Conservation (phyloP, 2,113 vertebrate genomes). For the Rhynchopsitta pachyrhyncha region DNA sequence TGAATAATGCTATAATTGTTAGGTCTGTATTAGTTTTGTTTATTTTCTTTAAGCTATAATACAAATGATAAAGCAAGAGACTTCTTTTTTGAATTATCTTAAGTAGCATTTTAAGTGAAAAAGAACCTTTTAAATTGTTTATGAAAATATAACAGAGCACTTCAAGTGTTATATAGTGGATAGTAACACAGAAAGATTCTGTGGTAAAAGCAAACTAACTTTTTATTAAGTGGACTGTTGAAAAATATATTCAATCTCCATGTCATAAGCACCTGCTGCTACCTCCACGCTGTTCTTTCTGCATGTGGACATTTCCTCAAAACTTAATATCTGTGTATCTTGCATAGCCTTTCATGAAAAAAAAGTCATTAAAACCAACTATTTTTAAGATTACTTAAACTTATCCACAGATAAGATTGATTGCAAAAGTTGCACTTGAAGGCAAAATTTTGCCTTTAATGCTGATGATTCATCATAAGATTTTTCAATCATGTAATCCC, state of each 20-base stretch:
- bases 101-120: constrained; percentile 11
- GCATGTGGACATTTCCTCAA: neutral
- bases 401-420: neutral
- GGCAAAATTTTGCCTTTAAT: neutral
- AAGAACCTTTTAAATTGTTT: neutral
- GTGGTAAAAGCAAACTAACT: neutral
- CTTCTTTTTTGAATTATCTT: neutral
- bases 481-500: neutral
- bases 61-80: neutral
- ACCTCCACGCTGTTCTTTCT: neutral
- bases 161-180: neutral
- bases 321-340: neutral
- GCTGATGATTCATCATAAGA: neutral
- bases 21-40: neutral
- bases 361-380: neutral
- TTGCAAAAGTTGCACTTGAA: neutral
- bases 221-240: neutral
- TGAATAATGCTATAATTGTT: neutral
- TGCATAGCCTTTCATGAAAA: neutral
- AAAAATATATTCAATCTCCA: neutral
- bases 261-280: neutral
- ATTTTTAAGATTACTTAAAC: neutral
- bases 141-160: neutral
- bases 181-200: neutral
- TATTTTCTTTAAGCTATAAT: neutral